Evolutionary conservation across 2,888 invertebrate species (phyloP).

Genomic region (Bellardia bayeri): DNA sequence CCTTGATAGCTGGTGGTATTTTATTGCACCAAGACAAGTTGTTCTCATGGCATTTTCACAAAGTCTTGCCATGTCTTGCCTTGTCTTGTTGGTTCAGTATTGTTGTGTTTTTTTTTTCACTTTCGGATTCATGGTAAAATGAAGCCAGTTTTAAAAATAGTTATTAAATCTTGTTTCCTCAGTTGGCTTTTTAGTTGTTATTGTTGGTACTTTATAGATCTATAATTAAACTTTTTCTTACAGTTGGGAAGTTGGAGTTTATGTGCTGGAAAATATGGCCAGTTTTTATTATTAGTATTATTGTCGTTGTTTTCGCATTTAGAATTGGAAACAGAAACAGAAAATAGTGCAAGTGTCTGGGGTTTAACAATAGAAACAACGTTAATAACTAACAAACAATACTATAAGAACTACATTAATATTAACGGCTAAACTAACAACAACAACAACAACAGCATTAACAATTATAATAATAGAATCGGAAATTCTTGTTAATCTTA

Average conservation of each 20-base stretch:
- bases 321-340: slow-evolving; percentile 32
- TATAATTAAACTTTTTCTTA: slow-evolving; percentile 70
- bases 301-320: slow-evolving; percentile 30
- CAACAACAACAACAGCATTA: too few species aligned
- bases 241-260: slow-evolving; percentile 49
- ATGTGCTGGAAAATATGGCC: not conserved
- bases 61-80: slow-evolving; percentile 35
- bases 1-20: slow-evolving; percentile 68
- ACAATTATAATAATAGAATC: slow-evolving; percentile 40
- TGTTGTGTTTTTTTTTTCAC: slow-evolving; percentile 60
- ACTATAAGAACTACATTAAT: slow-evolving; percentile 22
- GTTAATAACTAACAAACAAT: slow-evolving; percentile 11
- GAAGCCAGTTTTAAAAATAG: slow-evolving; percentile 69
- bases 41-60: slow-evolving; percentile 74
- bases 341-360: slow-evolving; percentile 62
- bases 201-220: slow-evolving; percentile 59
- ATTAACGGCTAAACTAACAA: slow-evolving; percentile 40
- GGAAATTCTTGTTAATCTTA: slow-evolving; percentile 62
- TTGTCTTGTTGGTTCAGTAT: slow-evolving; percentile 32
- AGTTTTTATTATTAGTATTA: slow-evolving; percentile 27
- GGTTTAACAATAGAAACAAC: not conserved
- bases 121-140: slow-evolving; percentile 71
- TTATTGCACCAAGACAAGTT: slow-evolving; percentile 69
- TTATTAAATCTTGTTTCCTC: slow-evolving; percentile 71
- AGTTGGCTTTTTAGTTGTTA: slow-evolving; percentile 58